Conservation (phyloP, 2,113 vertebrate species). For the Anhinga anhinga region DNA sequence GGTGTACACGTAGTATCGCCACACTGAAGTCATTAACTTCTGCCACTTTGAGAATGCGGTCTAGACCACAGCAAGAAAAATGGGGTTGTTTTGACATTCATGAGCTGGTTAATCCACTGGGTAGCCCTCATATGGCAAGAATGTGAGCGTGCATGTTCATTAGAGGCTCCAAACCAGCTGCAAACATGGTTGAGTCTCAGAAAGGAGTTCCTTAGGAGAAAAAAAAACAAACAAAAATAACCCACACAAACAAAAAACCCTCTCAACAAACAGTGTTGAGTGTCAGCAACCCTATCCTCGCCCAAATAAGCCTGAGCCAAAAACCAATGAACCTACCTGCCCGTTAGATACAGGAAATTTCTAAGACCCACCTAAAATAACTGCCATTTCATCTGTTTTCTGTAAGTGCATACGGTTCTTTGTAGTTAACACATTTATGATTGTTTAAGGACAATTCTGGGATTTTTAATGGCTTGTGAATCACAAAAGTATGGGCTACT, state of each 20-base stretch:
- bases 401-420: background rate
- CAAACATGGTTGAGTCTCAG: background rate
- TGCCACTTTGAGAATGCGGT: background rate
- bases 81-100: background rate
- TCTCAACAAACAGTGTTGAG: background rate
- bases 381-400: background rate
- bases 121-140: background rate
- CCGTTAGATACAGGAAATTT: background rate
- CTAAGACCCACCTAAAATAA: background rate
- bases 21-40: background rate
- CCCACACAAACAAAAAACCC: background rate
- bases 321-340: background rate
- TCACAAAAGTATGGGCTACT: background rate
- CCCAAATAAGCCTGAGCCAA: background rate
- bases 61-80: background rate
- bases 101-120: background rate
- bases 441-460: background rate
- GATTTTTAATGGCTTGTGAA: background rate
- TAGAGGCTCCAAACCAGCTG: background rate
- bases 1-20: rapidly evolving
- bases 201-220: background rate
- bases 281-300: background rate
- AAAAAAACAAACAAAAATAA: background rate
- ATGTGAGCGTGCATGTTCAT: background rate
- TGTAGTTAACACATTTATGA: background rate